phyloP scores from a whole-genome alignment of 2,888 invertebrate species.

The Dioctria linearis region DNA sequence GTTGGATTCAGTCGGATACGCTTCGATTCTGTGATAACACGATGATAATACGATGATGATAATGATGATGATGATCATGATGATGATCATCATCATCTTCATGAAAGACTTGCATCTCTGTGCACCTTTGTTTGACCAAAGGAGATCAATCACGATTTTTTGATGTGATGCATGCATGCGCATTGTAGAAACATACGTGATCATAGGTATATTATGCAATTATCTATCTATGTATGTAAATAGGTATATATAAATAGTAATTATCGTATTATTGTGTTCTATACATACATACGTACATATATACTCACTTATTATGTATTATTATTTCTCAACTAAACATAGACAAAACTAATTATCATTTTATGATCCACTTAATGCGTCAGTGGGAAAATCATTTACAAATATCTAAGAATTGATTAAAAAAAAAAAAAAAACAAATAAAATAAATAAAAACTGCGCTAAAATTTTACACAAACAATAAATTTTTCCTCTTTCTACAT shows the following conservation, averaged over 20 bases:
- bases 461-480: constrained; percentile 32
- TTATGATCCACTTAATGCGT: constrained; percentile 6
- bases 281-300: no score
- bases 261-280: no score
- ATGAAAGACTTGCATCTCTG: constrained; percentile 5
- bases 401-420: not conserved
- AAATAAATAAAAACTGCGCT: not conserved
- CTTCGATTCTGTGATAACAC: not conserved
- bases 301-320: no score
- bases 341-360: not conserved
- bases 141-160: not conserved
- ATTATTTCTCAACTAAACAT: no score
- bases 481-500: not conserved
- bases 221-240: not conserved
- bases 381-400: not conserved
- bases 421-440: not conserved
- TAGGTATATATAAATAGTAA: not conserved
- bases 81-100: no score
- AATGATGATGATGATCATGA: constrained; percentile 30
- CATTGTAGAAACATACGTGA: not conserved
- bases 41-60: not conserved
- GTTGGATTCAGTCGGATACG: constrained; percentile 30
- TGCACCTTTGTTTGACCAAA: not conserved
- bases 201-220: not conserved
- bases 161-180: not conserved